These are phyloP conservation scores for Camponotus floridanus DNA, from an alignment of 1,140 invertebrate species.

Conservation along the genomic window DNA sequence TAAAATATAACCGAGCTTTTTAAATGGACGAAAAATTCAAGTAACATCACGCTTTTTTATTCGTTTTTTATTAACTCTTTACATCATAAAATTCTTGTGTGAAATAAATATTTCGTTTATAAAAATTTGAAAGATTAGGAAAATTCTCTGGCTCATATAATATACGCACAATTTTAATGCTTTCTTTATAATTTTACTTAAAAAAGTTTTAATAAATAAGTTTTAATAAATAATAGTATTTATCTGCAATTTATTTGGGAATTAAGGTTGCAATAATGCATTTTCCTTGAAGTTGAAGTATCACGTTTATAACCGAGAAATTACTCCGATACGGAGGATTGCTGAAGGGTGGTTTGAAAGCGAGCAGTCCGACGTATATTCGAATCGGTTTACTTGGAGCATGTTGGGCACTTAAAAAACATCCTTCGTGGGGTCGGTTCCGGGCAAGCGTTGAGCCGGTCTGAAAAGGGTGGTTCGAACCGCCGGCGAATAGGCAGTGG, in stretches of 20 bases:
- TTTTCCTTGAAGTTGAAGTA: slow-evolving; percentile 50
- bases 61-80: background rate
- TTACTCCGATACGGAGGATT: slow-evolving; percentile 65
- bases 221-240: slow-evolving; percentile 46
- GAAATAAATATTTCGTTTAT: background rate
- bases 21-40: slow-evolving; percentile 1
- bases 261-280: slow-evolving; percentile 40
- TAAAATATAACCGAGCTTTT: slow-evolving; percentile 7
- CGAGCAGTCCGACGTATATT: slow-evolving; percentile 31
- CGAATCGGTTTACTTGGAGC: slow-evolving; percentile 38
- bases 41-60: background rate
- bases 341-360: slow-evolving; percentile 30
- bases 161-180: background rate
- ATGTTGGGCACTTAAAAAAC: slow-evolving; percentile 56
- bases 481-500: slow-evolving; percentile 46
- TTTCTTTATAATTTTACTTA: background rate
- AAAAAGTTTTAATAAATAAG: slow-evolving; percentile 32
- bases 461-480: slow-evolving; percentile 31
- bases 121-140: background rate
- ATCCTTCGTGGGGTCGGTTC: slow-evolving; percentile 8
- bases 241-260: slow-evolving; percentile 48
- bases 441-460: slow-evolving; percentile 43
- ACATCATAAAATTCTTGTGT: background rate
- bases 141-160: background rate
- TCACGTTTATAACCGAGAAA: slow-evolving; percentile 44